Conservation (phyloP, 2,888 invertebrate genomes). For the Bhutanitis thaidina region DNA sequence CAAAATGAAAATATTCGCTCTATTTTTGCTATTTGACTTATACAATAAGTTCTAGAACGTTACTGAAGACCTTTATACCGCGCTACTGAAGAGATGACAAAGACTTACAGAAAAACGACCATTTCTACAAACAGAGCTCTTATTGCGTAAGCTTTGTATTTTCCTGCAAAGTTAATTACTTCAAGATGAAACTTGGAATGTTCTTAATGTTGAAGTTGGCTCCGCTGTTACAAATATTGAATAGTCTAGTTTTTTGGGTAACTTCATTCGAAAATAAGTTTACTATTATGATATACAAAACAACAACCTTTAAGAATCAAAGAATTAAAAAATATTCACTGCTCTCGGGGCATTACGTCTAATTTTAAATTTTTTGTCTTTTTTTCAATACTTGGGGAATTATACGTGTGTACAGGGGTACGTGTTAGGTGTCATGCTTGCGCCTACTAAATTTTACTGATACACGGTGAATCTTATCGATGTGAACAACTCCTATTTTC, state of each 20-base stretch:
- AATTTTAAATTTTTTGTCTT: background rate
- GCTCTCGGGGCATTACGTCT: background rate
- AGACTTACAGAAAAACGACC: conserved; percentile 2
- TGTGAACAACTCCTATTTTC: too few relatives aligned
- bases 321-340: background rate
- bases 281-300: too few relatives aligned
- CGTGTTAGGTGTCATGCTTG: too few relatives aligned
- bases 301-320: background rate
- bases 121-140: conserved; percentile 5
- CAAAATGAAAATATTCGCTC: conserved; percentile 6
- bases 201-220: background rate
- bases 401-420: too few relatives aligned
- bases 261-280: too few relatives aligned
- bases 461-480: too few relatives aligned
- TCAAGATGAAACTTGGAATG: background rate
- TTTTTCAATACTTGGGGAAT: too few relatives aligned
- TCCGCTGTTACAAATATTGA: background rate
- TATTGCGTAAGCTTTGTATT: conserved; percentile 11
- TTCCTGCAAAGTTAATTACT: background rate
- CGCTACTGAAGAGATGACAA: background rate
- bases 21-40: conserved; percentile 4
- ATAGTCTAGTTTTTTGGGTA: background rate
- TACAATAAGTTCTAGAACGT: background rate
- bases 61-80: conserved; percentile 2
- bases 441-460: too few relatives aligned